Evolutionary conservation across 2,888 invertebrate species (phyloP), one percentile per base, ranked within the genome.

Genomic region (Pomacea canaliculata): DNA sequence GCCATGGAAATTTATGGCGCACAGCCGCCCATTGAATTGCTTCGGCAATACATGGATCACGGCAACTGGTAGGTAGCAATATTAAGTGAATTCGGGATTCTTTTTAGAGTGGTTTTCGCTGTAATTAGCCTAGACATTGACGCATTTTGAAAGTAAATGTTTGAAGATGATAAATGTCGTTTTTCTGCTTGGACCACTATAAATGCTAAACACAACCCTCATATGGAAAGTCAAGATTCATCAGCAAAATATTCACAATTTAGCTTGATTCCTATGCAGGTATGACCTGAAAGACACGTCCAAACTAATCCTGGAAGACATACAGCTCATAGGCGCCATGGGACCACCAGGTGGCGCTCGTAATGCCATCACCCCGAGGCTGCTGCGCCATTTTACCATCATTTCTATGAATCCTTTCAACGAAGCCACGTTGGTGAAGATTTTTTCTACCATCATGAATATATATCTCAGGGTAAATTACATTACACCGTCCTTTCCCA

Each of bases 331-430:
- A 72, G 94, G 94, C 23, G 97, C 97, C 0, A 97, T 97, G 92
- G 96, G 96, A 1, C 94, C 96, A 19, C 95, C 96, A 0, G 96
- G 97, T 7, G 97, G 97, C 23, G 96, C 96, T 85, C 95, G 97
- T 88, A 94, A 96, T 83, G 87, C 87, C 75, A 94, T 97, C 73
- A 97, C 96, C 84, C 93, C 94, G 0, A 92, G 97, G 84, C 96
- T 97, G 91, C 91, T 97, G 27, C 93, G 96, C 37, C 97, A 98
- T 90, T 97, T 95, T 87, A 95, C 94, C 89, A 94, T 97, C 76
- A 95, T 96, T 87, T 94, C 95, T 0, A 95, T 98, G 73, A 96
- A 96, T 88, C 94, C 94, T 73, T 97, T 97, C 91, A 94, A 95
- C n/a, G 95, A 95, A 85, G 96, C 96, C 7, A 97, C 95, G 66